Evolutionary conservation across 2,113 vertebrate genomes (phyloP).

Genomic region (Heterocephalus glaber): DNA sequence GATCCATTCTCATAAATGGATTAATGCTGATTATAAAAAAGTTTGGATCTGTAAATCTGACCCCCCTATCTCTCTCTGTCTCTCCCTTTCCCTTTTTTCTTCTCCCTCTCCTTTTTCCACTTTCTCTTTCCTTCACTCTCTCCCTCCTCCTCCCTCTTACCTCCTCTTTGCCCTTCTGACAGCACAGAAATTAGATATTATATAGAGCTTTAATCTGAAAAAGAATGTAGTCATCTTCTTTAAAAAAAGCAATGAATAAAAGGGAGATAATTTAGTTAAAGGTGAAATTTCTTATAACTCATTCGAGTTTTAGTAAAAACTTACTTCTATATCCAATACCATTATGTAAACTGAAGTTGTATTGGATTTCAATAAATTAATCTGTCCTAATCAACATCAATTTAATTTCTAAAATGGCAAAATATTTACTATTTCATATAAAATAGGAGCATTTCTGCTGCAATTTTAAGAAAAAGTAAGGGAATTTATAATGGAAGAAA

Average conservation of each 20-base stretch:
- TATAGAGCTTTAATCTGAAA: neutral
- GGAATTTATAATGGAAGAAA: neutral
- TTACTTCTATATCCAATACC: neutral
- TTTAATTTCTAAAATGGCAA: constrained; percentile 35
- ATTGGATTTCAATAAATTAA: constrained; percentile 26
- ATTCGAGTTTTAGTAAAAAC: neutral
- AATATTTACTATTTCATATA: neutral
- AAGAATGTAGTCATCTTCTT: neutral
- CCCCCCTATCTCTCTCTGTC: no score
- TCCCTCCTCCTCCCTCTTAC: accelerated
- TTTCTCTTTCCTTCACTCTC: no score
- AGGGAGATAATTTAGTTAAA: neutral
- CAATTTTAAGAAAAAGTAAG: neutral
- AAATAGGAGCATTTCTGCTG: neutral
- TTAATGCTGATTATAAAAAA: neutral
- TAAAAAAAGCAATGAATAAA: neutral
- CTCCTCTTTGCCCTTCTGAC: no score
- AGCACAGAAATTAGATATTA: neutral
- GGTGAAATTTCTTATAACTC: neutral
- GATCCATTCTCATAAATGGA: neutral
- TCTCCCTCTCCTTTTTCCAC: neutral
- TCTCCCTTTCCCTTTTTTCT: accelerated
- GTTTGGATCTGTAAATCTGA: neutral
- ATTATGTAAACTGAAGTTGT: neutral
- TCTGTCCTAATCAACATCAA: neutral